A percentile compares a stretch with the other conserved stretches of the same genome.
phyloP scores from a whole-genome alignment of 2,113 vertebrate genomes.

The Muntiacus muntjak region DNA sequence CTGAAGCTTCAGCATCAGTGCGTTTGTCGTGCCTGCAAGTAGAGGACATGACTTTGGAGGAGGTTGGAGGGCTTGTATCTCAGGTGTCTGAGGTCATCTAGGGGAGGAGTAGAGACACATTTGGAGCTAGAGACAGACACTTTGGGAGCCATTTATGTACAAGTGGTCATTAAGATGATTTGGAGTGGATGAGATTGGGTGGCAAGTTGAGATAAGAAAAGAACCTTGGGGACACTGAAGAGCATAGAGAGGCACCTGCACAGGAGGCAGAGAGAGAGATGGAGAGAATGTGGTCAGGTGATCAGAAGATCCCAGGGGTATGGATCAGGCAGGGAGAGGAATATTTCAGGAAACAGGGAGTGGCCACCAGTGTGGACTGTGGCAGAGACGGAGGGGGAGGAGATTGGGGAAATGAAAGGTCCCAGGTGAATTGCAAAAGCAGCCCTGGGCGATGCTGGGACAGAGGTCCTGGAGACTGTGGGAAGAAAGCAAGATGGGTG shows the following conservation, averaged over 20 bases:
- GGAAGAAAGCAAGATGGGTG: conserved; percentile 25
- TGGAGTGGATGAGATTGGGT: background rate
- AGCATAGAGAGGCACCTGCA: background rate
- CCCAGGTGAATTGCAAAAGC: conserved; percentile 51
- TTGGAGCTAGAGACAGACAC: background rate
- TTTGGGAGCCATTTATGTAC: background rate
- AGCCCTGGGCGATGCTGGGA: background rate
- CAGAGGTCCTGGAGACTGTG: conserved; percentile 28
- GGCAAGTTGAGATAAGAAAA: conserved; percentile 8
- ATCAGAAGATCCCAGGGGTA: background rate
- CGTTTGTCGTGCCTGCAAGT: background rate
- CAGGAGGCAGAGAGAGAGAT: background rate
- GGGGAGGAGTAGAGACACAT: background rate
- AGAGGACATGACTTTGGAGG: background rate
- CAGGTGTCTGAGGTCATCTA: background rate
- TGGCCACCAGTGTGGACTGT: background rate
- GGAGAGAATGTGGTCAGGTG: background rate
- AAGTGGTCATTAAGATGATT: background rate
- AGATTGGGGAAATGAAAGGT: background rate
- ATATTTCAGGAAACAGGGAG: background rate
- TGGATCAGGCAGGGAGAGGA: background rate
- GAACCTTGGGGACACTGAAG: background rate
- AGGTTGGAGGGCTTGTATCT: background rate
- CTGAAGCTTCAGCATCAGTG: background rate
- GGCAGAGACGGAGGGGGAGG: background rate